Evolutionary conservation across 2,888 invertebrate genomes (phyloP).

Genomic region (Dinocampus coccinellae): DNA sequence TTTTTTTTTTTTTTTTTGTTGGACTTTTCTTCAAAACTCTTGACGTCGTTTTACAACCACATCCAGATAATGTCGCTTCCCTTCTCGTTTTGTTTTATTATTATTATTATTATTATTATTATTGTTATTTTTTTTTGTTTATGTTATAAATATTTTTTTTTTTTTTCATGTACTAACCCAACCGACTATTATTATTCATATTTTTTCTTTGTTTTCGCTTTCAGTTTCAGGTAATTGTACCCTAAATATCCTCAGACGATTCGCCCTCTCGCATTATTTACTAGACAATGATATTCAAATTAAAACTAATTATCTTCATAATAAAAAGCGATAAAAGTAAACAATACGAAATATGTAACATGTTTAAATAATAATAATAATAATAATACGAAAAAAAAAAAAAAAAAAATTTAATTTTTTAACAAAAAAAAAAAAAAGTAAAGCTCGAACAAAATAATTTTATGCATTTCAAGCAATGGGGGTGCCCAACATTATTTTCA

Average conservation of each 20-base stretch:
- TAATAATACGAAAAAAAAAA: too few species aligned
- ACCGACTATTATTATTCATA: constrained; percentile 18
- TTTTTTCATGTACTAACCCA: not conserved
- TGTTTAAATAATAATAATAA: too few species aligned
- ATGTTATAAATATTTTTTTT: constrained; percentile 4
- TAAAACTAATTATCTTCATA: not conserved
- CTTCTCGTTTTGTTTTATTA: not conserved
- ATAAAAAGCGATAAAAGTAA: not conserved
- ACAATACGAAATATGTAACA: too few species aligned
- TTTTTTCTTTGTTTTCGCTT: constrained; percentile 20
- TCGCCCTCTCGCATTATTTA: not conserved
- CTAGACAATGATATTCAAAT: constrained; percentile 1
- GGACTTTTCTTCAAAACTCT: not conserved
- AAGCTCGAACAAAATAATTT: not conserved
- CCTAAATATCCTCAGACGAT: constrained; percentile 6
- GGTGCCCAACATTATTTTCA: constrained; percentile 48
- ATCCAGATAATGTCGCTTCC: not conserved
- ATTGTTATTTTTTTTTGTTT: not conserved
- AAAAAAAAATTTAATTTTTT: too few species aligned
- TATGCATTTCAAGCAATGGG: constrained; percentile 21
- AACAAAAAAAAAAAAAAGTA: not conserved
- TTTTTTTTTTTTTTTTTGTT: constrained; percentile 28
- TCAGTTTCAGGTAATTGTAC: constrained; percentile 22
- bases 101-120: too few species aligned
- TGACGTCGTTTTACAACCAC: not conserved